phyloP scores from a whole-genome alignment of 2,888 invertebrate species.

The Drepanosiphum platanoidis region DNA sequence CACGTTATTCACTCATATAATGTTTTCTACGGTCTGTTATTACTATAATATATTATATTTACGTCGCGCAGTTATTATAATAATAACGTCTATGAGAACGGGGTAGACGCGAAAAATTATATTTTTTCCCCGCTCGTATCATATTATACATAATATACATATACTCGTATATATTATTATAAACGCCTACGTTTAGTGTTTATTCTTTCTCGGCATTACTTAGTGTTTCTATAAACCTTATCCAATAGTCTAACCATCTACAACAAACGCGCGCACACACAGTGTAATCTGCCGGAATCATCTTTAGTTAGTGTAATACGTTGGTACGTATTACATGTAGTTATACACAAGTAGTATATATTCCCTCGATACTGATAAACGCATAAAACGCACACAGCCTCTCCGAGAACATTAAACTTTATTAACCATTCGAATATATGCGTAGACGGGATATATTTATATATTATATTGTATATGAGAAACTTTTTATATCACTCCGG shows the following conservation, averaged over 20 bases:
- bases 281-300: slow-evolving; percentile 50
- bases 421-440: slow-evolving; percentile 40
- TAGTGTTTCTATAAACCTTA: slow-evolving; percentile 16
- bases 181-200: slow-evolving; percentile 42
- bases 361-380: slow-evolving; percentile 53
- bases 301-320: slow-evolving; percentile 41
- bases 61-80: neutral
- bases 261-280: too few species aligned
- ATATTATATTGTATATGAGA: neutral
- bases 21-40: neutral
- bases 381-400: slow-evolving; percentile 38
- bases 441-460: neutral
- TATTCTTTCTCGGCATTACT: slow-evolving; percentile 5
- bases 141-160: too few species aligned
- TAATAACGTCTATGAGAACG: neutral
- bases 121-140: neutral
- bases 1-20: neutral
- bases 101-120: slow-evolving; percentile 32
- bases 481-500: slow-evolving; percentile 35
- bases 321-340: slow-evolving; percentile 21
- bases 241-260: slow-evolving; percentile 39
- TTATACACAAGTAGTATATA: slow-evolving; percentile 28
- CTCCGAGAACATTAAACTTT: slow-evolving; percentile 54
- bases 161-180: neutral
- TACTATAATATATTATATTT: neutral